A percentile compares a stretch with the other conserved stretches of the same genome.
Evolutionary conservation across 2,113 vertebrate genomes (phyloP).

Genomic region (Sardina pilchardus): DNA sequence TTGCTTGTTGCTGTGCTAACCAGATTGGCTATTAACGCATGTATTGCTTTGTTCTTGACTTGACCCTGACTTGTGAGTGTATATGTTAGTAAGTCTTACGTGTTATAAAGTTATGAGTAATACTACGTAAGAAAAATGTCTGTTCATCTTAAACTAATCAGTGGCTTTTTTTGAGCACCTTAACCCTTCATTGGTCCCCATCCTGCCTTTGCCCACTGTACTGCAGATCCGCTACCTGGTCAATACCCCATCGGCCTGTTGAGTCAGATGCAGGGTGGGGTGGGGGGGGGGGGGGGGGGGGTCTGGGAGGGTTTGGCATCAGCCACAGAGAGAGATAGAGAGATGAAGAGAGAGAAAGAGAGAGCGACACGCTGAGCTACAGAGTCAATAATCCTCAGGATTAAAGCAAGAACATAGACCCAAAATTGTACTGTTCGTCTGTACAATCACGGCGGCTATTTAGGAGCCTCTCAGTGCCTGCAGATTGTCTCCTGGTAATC

Average conservation of each 20-base stretch:
- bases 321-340: background rate
- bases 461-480: background rate
- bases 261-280: background rate
- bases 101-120: too few relatives aligned
- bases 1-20: background rate
- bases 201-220: background rate
- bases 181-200: too few relatives aligned
- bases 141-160: background rate
- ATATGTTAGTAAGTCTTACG: too few relatives aligned
- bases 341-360: background rate
- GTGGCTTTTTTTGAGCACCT: background rate
- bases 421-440: conserved; percentile 29
- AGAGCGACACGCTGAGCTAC: conserved; percentile 18
- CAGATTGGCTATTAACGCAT: too few relatives aligned
- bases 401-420: conserved; percentile 17
- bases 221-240: background rate
- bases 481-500: background rate
- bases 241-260: background rate
- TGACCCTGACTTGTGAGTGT: too few relatives aligned
- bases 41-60: too few relatives aligned
- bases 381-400: conserved; percentile 33
- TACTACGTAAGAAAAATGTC: background rate
- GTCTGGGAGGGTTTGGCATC: background rate
- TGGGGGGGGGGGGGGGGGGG: background rate
- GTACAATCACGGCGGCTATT: conserved; percentile 5